A percentile compares a stretch with the other conserved stretches of the same genome.
These are phyloP conservation scores for Drosophila ohnishii DNA, from an alignment of 1,140 invertebrate species.

Conservation along the genomic window DNA sequence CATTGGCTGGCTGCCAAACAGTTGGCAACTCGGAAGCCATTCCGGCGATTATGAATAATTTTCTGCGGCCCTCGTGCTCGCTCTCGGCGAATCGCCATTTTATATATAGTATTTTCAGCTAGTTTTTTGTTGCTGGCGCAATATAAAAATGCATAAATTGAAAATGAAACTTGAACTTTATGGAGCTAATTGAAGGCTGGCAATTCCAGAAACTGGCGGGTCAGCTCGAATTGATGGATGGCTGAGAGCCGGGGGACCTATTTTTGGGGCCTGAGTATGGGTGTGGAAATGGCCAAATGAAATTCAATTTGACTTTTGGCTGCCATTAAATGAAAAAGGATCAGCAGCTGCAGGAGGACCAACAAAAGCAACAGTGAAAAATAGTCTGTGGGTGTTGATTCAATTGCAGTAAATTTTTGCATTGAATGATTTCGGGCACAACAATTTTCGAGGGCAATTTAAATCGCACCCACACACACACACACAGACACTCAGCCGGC, in stretches of 20 bases:
- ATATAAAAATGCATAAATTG: slow-evolving; percentile 72
- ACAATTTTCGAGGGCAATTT: slow-evolving; percentile 64
- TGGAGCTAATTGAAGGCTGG: slow-evolving; percentile 69
- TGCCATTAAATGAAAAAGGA: slow-evolving; percentile 60
- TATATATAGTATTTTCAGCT: slow-evolving; percentile 11
- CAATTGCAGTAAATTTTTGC: slow-evolving; percentile 53
- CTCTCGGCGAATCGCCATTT: slow-evolving; percentile 6
- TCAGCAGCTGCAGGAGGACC: not conserved
- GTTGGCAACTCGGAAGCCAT: slow-evolving; percentile 67
- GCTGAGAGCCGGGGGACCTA: slow-evolving; percentile 7
- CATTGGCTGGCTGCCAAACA: slow-evolving; percentile 67
- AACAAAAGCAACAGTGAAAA: slow-evolving; percentile 28
- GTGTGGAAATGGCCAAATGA: slow-evolving; percentile 22
- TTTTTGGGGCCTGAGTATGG: slow-evolving; percentile 9
- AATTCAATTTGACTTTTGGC: slow-evolving; percentile 73
- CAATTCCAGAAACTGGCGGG: slow-evolving; percentile 49
- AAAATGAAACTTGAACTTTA: slow-evolving; percentile 74
- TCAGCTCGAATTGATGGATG: slow-evolving; percentile 61
- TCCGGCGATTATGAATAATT: slow-evolving; percentile 72
- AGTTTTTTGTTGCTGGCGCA: slow-evolving; percentile 26
- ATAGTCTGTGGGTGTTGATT: slow-evolving; percentile 57
- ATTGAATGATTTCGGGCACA: slow-evolving; percentile 46
- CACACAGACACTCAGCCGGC: slow-evolving; percentile 10
- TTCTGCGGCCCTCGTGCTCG: slow-evolving; percentile 6
- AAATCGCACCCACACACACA: slow-evolving; percentile 28